Conservation (phyloP, 2,888 invertebrate genomes). For the Hyalella azteca region DNA sequence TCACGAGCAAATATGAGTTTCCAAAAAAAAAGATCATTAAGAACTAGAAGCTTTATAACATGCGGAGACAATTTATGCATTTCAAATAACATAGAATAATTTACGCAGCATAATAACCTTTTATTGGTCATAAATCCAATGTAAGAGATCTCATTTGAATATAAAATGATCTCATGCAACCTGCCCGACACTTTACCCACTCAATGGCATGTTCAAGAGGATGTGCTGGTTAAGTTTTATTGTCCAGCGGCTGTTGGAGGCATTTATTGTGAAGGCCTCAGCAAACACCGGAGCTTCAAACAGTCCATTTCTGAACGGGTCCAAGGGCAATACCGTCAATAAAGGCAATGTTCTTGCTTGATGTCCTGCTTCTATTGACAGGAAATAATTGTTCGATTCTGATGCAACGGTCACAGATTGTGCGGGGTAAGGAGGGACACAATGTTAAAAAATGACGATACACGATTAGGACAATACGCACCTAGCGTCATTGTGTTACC, state of each 20-base stretch:
- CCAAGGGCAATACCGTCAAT: not conserved
- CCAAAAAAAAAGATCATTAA: too few species aligned
- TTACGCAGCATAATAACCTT: too few species aligned
- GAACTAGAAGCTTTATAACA: too few species aligned
- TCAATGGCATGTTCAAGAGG: too few species aligned
- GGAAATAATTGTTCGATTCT: not conserved
- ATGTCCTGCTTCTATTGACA: not conserved
- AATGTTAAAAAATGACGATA: constrained; percentile 3
- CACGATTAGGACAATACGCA: constrained; percentile 8
- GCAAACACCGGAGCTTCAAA: not conserved
- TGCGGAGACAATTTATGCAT: too few species aligned
- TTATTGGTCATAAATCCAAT: too few species aligned
- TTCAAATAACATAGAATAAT: too few species aligned
- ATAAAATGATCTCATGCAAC: too few species aligned
- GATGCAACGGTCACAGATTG: not conserved
- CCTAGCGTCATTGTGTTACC: not conserved
- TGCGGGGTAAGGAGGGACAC: not conserved
- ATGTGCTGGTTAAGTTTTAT: not conserved
- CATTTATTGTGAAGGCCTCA: not conserved
- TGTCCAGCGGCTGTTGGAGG: not conserved
- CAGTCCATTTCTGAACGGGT: not conserved
- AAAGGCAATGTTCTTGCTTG: not conserved
- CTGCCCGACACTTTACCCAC: not conserved
- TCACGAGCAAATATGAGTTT: too few species aligned
- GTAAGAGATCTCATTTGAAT: too few species aligned